phyloP scores from a whole-genome alignment of 1,140 invertebrate genomes.

The Pseudoatta argentina region DNA sequence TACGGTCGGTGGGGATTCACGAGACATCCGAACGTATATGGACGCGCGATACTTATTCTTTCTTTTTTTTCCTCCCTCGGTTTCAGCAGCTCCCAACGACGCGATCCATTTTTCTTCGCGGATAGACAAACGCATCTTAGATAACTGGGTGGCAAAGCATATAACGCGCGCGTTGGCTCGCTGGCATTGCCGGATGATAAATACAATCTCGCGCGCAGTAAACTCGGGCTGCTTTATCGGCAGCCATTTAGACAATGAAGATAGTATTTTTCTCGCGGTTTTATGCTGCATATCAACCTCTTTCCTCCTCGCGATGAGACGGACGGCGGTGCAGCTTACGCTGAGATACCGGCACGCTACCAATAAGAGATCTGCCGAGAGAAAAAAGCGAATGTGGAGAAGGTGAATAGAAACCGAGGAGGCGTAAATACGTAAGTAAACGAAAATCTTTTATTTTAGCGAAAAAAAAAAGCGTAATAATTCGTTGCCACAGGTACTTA shows the following conservation, averaged over 20 bases:
- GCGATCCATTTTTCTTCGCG: constrained; percentile 72
- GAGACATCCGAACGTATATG: constrained; percentile 37
- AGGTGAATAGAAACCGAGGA: constrained; percentile 48
- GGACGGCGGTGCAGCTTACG: constrained; percentile 68
- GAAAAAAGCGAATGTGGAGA: constrained; percentile 66
- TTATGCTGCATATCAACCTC: constrained; percentile 81
- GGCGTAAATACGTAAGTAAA: constrained; percentile 8
- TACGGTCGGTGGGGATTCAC: constrained; percentile 29
- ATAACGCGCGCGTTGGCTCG: constrained; percentile 72
- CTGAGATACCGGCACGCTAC: constrained; percentile 77
- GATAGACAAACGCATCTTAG: constrained; percentile 75
- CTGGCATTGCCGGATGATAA: constrained; percentile 79
- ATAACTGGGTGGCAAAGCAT: constrained; percentile 73
- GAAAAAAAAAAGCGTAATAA: constrained; percentile 66
- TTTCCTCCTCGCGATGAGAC: constrained; percentile 28
- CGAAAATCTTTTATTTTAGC: constrained; percentile 77
- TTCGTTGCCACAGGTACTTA: constrained; percentile 54
- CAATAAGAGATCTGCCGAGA: constrained; percentile 75
- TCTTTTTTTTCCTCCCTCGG: background rate
- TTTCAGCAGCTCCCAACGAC: constrained; percentile 57
- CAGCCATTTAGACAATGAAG: constrained; percentile 85
- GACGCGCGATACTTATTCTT: constrained; percentile 24
- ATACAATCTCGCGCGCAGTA: constrained; percentile 82
- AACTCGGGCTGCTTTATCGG: constrained; percentile 83
- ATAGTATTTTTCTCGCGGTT: constrained; percentile 84